Base-by-base conservation (phyloP, 1,140 invertebrate genomes). In the Wiebesia pumilae region DNA sequence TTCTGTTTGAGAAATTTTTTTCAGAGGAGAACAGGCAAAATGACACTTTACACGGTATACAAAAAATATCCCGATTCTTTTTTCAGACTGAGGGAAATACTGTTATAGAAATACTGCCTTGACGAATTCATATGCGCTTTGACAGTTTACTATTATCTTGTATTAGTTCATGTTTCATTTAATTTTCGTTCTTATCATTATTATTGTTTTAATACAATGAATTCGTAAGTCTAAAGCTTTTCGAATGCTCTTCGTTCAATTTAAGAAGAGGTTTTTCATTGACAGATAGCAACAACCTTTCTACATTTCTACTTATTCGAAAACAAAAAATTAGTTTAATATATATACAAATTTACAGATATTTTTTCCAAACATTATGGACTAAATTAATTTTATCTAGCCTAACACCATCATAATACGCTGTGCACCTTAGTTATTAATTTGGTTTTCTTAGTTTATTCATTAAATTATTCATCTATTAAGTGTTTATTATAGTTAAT, bases 321-420 rank as follows among this genome's bases (percentile, higher is more conserved):
- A 85, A 85, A 79, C 77, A 43, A 81, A 73, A 38, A 81, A 30
- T 81, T 82, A 77, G 35, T 73, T 81, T 51, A 81, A 47, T 82
- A 24, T 86, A 86, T 83, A 0, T 82, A 86, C 80, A 86, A 65
- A 86, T 83, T 82, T 86, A 86, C 85, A 86, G 62, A 89, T 86
- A 54, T 54, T 16, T 88, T 67, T 62, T 85, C n/a, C 89, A 89
- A 85, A 86, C 24, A n/a, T 82, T 81, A 80, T 54, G 24, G 7
- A 81, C 78, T 81, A 73, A 40, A 65, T 84, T 58, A 78, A 84
- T 51, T 69, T 43, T 79, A 79, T 51, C 40, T 69, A 80, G 6
- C 16, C 35, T 85, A 85, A 54, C 30, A 85, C n/a, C 75, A 80
- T 85, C 65, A 71, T 83, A 69, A 87, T 65, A 58, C 43, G 16